Percentiles rank a stretch among this genome's conserved stretches.
These are phyloP conservation scores for Hermaeophaga mercurialis DNA, from an alignment of 2,888 invertebrate species.

Conservation along the genomic window DNA sequence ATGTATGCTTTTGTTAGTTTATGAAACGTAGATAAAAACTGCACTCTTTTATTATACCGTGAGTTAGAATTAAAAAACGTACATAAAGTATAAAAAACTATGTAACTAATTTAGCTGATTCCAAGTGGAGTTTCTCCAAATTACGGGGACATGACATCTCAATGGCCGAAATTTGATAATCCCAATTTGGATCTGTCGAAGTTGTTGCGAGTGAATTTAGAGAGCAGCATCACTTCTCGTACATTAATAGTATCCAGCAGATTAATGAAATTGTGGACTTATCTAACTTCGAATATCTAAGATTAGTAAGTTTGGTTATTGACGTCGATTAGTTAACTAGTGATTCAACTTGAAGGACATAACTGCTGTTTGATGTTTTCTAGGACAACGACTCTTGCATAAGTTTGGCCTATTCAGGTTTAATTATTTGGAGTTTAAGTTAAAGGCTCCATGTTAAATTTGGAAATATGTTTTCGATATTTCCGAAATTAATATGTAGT, in stretches of 20 bases:
- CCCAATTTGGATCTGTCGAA: constrained; percentile 46
- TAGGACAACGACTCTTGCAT: not conserved
- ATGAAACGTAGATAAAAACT: no score
- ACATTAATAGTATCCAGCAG: constrained; percentile 56
- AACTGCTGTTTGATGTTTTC: constrained; percentile 17
- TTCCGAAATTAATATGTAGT: no score
- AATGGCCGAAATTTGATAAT: constrained; percentile 51
- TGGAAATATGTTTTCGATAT: no score
- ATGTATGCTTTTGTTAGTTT: no score
- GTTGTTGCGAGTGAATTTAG: constrained; percentile 52
- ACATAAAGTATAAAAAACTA: no score
- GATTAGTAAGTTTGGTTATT: constrained; percentile 48
- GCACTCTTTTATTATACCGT: no score
- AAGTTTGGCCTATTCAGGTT: constrained; percentile 3
- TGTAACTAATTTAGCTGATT: no score
- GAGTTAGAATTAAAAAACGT: no score
- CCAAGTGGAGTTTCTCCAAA: no score
- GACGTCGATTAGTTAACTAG: constrained; percentile 26
- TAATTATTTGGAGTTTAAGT: no score
- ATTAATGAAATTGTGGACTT: constrained; percentile 56
- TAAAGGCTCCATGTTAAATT: no score
- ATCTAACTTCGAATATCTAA: constrained; percentile 52
- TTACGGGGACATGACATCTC: no score
- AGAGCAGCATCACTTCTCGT: constrained; percentile 51
- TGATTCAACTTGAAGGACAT: constrained; percentile 16